phyloP scores from a whole-genome alignment of 2,797 vertebrate genomes.

The Ictinia mississippiensis region DNA sequence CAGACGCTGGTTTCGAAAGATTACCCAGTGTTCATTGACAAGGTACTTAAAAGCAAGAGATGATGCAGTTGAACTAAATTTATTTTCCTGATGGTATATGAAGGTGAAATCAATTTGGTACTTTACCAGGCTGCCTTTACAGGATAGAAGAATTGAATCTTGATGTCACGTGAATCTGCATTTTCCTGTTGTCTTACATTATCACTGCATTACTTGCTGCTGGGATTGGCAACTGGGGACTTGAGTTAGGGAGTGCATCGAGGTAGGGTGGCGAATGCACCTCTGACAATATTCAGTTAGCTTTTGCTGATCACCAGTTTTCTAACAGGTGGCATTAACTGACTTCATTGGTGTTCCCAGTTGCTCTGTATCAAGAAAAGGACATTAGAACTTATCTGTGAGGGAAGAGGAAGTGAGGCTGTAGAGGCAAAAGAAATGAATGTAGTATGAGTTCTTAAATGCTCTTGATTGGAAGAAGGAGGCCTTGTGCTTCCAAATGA shows the following conservation, averaged over 20 bases:
- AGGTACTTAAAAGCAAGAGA: conserved; percentile 77
- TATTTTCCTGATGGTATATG: background rate
- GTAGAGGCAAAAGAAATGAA: background rate
- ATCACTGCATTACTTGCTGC: background rate
- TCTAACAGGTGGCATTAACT: background rate
- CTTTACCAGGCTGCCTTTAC: background rate
- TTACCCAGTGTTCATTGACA: conserved; percentile 92
- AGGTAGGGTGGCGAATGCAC: background rate
- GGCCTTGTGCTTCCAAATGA: background rate
- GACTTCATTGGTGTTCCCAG: background rate
- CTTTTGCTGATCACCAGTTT: background rate
- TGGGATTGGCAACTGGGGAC: background rate
- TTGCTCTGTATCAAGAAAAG: background rate
- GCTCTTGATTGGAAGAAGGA: background rate
- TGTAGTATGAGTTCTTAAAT: background rate
- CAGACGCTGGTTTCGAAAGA: conserved; percentile 88
- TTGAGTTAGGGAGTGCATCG: background rate
- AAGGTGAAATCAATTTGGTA: background rate
- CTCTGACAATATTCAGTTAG: background rate
- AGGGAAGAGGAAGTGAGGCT: background rate
- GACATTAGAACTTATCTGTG: background rate
- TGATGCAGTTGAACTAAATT: background rate
- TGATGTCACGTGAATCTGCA: background rate
- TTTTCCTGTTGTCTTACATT: background rate
- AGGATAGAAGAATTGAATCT: background rate